Percentiles rank a stretch among this genome's conserved stretches.
These are phyloP conservation scores for Siderastrea radians DNA, from an alignment of 92 coral and sea anemone species.

Conservation along the genomic window DNA sequence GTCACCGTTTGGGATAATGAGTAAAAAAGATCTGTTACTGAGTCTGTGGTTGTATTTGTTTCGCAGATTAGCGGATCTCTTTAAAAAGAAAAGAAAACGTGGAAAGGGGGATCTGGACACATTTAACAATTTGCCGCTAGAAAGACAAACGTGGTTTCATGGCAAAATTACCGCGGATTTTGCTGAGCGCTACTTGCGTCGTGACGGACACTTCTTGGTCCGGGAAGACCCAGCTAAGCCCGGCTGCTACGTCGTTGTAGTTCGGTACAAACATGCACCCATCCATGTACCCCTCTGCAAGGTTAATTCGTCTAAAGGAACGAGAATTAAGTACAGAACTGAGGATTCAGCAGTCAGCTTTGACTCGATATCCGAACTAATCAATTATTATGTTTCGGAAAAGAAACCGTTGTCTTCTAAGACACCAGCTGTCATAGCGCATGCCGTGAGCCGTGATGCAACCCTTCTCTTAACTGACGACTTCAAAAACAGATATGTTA, in stretches of 20 bases:
- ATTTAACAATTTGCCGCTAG: slow-evolving; percentile 65
- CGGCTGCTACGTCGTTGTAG: slow-evolving; percentile 88
- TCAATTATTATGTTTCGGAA: slow-evolving; percentile 77
- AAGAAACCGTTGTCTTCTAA: slow-evolving; percentile 78
- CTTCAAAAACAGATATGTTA: slow-evolving; percentile 57
- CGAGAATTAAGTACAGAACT: slow-evolving; percentile 88
- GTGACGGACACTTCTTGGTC: slow-evolving; percentile 94
- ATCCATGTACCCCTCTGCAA: slow-evolving; percentile 85
- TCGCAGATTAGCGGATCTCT: slow-evolving; percentile 82
- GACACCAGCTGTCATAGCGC: slow-evolving; percentile 71
- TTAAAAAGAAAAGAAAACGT: slow-evolving; percentile 68
- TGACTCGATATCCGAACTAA: slow-evolving; percentile 86
- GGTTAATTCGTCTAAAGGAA: slow-evolving; percentile 85
- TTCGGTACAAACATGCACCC: slow-evolving; percentile 76
- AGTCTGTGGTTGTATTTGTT: slow-evolving; percentile 10
- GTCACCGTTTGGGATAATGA: neutral
- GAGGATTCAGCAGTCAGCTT: slow-evolving; percentile 82
- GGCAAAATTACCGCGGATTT: slow-evolving; percentile 96
- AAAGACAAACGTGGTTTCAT: slow-evolving; percentile 96
- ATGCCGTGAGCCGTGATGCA: slow-evolving; percentile 93
- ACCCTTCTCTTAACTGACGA: slow-evolving; percentile 82
- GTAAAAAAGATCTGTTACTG: neutral
- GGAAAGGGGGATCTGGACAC: slow-evolving; percentile 46
- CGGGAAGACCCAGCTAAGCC: slow-evolving; percentile 99
- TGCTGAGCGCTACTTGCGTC: slow-evolving; percentile 88